Evolutionary conservation across 2,888 invertebrate genomes (phyloP).

Genomic region (Galerucella calmariensis): DNA sequence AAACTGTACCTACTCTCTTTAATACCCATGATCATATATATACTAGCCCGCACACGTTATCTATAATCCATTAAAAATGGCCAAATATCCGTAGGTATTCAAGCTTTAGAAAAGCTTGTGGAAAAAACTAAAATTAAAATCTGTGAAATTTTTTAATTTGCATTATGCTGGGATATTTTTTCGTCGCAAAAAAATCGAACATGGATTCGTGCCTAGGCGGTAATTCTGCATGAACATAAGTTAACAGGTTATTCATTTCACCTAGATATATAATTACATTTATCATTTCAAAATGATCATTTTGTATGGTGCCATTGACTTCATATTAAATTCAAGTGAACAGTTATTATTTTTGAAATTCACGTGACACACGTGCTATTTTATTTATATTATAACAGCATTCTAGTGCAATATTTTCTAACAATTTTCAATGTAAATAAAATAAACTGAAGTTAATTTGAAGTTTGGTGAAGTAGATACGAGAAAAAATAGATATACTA

Average conservation of each 20-base stretch:
- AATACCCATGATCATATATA: background rate
- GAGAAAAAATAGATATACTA: no score
- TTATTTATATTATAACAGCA: no score
- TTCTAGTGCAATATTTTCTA: no score
- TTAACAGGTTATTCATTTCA: background rate
- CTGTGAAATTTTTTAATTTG: constrained; percentile 33
- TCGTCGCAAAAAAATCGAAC: background rate
- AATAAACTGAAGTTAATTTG: no score
- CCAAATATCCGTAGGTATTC: constrained; percentile 17
- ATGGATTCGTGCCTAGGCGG: background rate
- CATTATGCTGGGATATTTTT: constrained; percentile 33
- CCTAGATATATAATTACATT: background rate
- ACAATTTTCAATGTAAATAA: no score
- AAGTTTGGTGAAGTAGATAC: no score
- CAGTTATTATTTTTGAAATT: no score
- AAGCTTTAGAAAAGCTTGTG: background rate
- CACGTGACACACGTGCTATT: no score
- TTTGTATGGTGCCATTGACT: no score
- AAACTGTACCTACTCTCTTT: background rate
- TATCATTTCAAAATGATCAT: background rate
- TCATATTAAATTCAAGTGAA: no score
- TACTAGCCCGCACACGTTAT: constrained; percentile 11
- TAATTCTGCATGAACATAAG: background rate
- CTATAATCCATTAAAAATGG: constrained; percentile 32
- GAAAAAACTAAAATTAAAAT: no score